Conservation (phyloP, 2,888 invertebrate genomes). For the Leptinotarsa tumamoca region DNA sequence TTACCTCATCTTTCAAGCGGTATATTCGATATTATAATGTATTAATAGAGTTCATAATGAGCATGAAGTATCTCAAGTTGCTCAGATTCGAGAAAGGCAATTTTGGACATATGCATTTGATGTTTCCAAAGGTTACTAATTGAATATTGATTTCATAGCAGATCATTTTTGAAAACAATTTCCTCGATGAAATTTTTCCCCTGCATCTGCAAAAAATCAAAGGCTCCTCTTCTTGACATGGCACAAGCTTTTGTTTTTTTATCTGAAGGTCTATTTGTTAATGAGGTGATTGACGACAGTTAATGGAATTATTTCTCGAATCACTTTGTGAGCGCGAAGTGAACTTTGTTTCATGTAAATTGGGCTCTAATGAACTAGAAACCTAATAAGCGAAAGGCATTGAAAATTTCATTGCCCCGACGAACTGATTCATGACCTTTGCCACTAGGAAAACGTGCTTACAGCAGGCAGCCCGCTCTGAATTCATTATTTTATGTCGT, state of each 20-base stretch:
- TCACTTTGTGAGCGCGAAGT: constrained; percentile 5
- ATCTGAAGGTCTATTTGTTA: constrained; percentile 2
- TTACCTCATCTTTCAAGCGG: too few species aligned
- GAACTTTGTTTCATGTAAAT: constrained; percentile 22
- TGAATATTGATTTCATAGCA: too few species aligned
- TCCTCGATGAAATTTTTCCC: neutral
- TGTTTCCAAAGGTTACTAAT: too few species aligned
- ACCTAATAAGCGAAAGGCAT: constrained; percentile 26
- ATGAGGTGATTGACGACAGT: constrained; percentile 9
- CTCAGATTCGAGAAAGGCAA: too few species aligned
- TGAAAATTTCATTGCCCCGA: constrained; percentile 21
- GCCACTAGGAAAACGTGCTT: constrained; percentile 24
- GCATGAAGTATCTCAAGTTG: too few species aligned
- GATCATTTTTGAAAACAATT: too few species aligned
- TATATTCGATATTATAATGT: too few species aligned
- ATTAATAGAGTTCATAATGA: too few species aligned
- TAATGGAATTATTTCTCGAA: constrained; percentile 17
- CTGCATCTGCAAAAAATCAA: neutral
- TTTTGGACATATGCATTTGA: too few species aligned
- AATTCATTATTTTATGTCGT: constrained; percentile 26
- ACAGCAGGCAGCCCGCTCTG: constrained; percentile 22
- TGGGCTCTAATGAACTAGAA: constrained; percentile 23
- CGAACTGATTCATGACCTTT: constrained; percentile 27
- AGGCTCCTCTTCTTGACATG: neutral
- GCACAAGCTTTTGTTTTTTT: neutral